Percentiles rank a stretch among this genome's conserved stretches.
These are phyloP conservation scores for Hiodon alosoides DNA, from an alignment of 2,113 vertebrate genomes.

Conservation along the genomic window DNA sequence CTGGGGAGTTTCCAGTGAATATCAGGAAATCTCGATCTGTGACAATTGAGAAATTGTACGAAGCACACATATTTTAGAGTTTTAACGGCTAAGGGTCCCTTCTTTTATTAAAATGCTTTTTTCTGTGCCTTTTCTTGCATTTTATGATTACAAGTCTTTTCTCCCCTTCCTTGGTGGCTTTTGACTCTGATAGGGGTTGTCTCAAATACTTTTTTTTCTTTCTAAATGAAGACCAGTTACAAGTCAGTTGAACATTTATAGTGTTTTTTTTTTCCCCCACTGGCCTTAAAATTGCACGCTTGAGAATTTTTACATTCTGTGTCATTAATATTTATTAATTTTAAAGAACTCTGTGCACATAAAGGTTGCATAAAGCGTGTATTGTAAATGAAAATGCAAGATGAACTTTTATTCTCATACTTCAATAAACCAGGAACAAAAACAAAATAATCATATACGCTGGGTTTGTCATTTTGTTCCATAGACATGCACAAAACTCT, in stretches of 20 bases:
- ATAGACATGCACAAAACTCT: too few relatives aligned
- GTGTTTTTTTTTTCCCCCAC: constrained; percentile 23
- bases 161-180: constrained; percentile 36
- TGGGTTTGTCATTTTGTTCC: background rate
- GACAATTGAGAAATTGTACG: constrained; percentile 31
- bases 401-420: constrained; percentile 67
- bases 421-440: constrained; percentile 65
- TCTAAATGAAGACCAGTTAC: constrained; percentile 26
- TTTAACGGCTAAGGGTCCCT: constrained; percentile 39
- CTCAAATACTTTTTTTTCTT: constrained; percentile 25
- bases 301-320: constrained; percentile 60
- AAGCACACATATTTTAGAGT: constrained; percentile 29
- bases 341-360: constrained; percentile 75
- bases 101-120: constrained; percentile 42
- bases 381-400: constrained; percentile 63
- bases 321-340: constrained; percentile 69
- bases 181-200: background rate
- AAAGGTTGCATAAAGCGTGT: constrained; percentile 73
- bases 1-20: constrained; percentile 36
- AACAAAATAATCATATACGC: background rate
- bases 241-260: constrained; percentile 28
- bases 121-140: constrained; percentile 75
- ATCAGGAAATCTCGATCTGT: constrained; percentile 44
- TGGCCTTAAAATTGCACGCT: constrained; percentile 68
- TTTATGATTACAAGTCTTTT: constrained; percentile 45